Evolutionary conservation across 2,113 vertebrate genomes (phyloP), one percentile per base, ranked within the genome.

Genomic region (Prionailurus viverrinus): DNA sequence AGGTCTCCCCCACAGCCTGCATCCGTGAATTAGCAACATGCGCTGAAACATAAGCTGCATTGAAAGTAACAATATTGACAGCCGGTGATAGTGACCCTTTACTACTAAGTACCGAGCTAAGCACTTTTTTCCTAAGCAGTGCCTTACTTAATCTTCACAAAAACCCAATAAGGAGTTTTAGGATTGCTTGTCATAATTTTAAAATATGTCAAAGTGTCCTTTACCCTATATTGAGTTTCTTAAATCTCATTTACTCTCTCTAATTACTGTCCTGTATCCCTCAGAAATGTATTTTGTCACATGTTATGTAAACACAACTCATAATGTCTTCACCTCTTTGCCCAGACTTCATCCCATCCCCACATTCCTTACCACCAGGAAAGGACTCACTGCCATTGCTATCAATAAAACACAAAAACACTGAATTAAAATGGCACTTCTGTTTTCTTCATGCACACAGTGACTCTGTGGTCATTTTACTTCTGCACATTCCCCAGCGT

Each of bases 241-340:
- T 39, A 7, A 71, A 41, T 63, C 81, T 94, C 7, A 1, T 10
- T 0, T 36, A 41, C 58, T 90, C 71, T 78, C 58, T 90, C 71
- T 78, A 25, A 45, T 29, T 6, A 53, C 74, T 85, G 16, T 29
- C 45, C n/a, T 9, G 9, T 29, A 23, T 29, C 36, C 25, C 39
- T 95, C 55, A 73, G 81, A 85, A 73, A 91, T 92, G 25, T n/a
- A 39, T 74, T 80, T 85, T 82, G 27, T 45, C 66, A 95, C 41
- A 14, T 4, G 27, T 5, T 12, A 27, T 53, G 10, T 33, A 88
- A 95, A 39, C 23, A 51, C 63, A 87, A 33, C 6, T 73, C 19
- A 10, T 25, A 41, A 33, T 33, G 19, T 73, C 69, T 7, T 68
- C 31, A n/a, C 16, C 3, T 63, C 41, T 78, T 83, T 69, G n/a